Percentiles rank a stretch among this genome's conserved stretches.
phyloP scores from a whole-genome alignment of 1,140 invertebrate species.

The Heliconius nattereri region DNA sequence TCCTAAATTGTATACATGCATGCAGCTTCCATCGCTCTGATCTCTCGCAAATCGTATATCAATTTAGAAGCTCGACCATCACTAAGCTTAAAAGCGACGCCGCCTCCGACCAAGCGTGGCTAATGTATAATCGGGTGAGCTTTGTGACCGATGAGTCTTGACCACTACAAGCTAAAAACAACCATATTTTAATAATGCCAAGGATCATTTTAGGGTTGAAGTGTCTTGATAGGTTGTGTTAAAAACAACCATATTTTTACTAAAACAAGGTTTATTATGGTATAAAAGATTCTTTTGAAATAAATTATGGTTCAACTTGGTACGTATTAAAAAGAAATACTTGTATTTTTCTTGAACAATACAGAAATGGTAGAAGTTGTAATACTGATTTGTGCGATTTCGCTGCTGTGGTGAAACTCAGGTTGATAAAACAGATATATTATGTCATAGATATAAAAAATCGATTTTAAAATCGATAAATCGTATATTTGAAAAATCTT shows the following conservation, averaged over 20 bases:
- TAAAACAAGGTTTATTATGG: background rate
- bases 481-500: too few species aligned
- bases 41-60: constrained; percentile 13
- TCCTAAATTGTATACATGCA: background rate
- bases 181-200: background rate
- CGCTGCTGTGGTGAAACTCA: background rate
- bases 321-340: background rate
- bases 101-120: constrained; percentile 38
- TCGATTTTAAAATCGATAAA: too few species aligned
- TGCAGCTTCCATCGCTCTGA: background rate
- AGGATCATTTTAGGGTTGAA: background rate
- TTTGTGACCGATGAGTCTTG: constrained; percentile 32
- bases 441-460: too few species aligned
- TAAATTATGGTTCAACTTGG: background rate
- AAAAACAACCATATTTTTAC: background rate
- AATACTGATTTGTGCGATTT: background rate
- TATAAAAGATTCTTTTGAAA: background rate
- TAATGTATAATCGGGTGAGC: constrained; percentile 49
- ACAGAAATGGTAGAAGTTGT: background rate
- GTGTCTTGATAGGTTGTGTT: background rate
- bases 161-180: background rate
- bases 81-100: constrained; percentile 15
- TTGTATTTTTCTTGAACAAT: constrained; percentile 5
- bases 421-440: too few species aligned
- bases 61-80: constrained; percentile 8